Base-by-base conservation (phyloP, 1,140 invertebrate genomes). In the Saxidomus purpurata region DNA sequence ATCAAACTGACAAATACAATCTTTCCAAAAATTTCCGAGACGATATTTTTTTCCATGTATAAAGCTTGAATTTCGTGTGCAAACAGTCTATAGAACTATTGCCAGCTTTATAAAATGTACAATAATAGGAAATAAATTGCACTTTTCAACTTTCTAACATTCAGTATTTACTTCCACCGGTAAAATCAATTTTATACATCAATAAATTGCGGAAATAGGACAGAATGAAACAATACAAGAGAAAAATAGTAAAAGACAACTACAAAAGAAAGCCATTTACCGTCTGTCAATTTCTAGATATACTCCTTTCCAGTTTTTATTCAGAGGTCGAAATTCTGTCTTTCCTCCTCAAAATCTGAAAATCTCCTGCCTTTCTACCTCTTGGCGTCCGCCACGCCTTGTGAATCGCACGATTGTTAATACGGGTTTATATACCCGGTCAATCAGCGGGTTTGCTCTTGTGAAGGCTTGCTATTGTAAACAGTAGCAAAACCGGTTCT, bases 341-440 rank as follows among this genome's bases (percentile, higher is more conserved):
- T 17, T 28, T 28, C 43, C 3, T 28, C 28, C 40, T 22, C 13
- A 47, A 17, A 25, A n/a, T n/a, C n/a, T n/a, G n/a, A n/a, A n/a
- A n/a, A n/a, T n/a, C n/a, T n/a, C 43, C 74, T 49, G 43, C 9
- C 74, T 71, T 71, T 34, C 17, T 38, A 71, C 22, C 67, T 71
- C 19, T 25, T 22, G 25, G 43, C 43, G 74, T 49, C 17, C 43
- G 31, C 74, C 74, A 79, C 74, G 74, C 74, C 74, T 79, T 40
- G 74, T 79, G 49, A 79, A 38, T 38, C 74, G 40, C 43, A 17
- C 28, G 17, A 28, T 47, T 34, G n/a, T 34, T 4, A 47, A 34
- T 19, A 17, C n/a, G 43, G n/a, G 40, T 79, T 79, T 79, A 79
- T 79, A 79, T 79, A 79, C 74, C 74, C 74, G n/a, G 74, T 40